Conservation (phyloP, 2,797 vertebrate genomes). For the Nasua narica region DNA sequence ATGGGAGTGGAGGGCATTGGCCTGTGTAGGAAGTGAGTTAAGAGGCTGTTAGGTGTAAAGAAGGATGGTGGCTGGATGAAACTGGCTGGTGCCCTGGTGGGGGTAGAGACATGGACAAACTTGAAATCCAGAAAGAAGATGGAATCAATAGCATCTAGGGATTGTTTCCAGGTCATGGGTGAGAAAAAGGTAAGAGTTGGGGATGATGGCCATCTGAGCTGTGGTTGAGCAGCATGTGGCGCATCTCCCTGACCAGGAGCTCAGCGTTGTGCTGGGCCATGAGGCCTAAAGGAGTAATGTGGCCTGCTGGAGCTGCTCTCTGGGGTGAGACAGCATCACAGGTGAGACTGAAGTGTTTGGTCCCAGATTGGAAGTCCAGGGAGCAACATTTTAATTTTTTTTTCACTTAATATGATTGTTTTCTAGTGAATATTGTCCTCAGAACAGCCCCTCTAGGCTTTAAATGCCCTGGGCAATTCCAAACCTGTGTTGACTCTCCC, state of each 20-base stretch:
- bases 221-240: too few relatives aligned
- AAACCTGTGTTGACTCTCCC: not conserved
- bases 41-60: not conserved
- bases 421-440: not conserved
- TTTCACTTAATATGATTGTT: not conserved
- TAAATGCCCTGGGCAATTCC: not conserved
- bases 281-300: not conserved
- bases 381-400: not conserved
- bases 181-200: not conserved
- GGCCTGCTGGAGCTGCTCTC: not conserved
- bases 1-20: not conserved
- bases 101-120: not conserved
- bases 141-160: not conserved
- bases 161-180: not conserved
- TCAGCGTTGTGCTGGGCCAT: not conserved
- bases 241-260: not conserved
- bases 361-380: not conserved
- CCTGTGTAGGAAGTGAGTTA: not conserved
- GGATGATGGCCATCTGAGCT: not conserved
- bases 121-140: not conserved
- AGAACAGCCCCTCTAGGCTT: not conserved
- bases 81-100: not conserved
- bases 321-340: not conserved
- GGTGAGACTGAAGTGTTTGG: not conserved
- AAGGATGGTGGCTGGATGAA: not conserved